Conservation (phyloP, 35 echinoderm and acorn worm species). For the Amphiura filiformis region DNA sequence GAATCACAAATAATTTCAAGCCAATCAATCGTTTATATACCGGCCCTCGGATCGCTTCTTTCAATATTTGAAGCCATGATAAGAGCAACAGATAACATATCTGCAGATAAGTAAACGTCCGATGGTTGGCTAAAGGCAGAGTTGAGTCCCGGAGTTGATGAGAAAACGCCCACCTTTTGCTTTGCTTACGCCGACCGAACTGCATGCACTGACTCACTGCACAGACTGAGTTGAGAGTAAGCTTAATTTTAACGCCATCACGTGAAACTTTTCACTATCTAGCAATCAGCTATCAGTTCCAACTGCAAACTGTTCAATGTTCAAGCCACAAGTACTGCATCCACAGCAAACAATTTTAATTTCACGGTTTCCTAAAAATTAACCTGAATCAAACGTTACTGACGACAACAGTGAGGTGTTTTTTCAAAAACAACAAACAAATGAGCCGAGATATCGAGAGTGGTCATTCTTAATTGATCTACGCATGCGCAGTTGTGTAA, state of each 20-base stretch:
- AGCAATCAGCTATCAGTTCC: neutral
- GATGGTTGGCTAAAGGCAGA: neutral
- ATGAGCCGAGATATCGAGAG: neutral
- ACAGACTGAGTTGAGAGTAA: neutral
- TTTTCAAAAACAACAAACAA: neutral
- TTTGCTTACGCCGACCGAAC: neutral
- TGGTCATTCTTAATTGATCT: neutral
- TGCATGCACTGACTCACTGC: neutral
- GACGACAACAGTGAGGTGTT: neutral
- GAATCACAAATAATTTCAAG: neutral
- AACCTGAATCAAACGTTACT: neutral
- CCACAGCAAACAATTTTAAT: neutral
- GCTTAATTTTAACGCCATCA: too few relatives aligned
- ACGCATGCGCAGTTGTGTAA: neutral
- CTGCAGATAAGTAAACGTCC: neutral
- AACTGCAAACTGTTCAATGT: neutral
- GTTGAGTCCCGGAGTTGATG: neutral
- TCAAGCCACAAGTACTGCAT: neutral
- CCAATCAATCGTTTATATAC: neutral
- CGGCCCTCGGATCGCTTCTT: neutral
- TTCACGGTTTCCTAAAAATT: neutral
- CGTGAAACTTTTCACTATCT: neutral
- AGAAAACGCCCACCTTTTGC: neutral
- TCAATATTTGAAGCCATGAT: neutral
- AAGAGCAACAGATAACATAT: neutral